These are phyloP conservation scores for Suncus etruscus DNA, from an alignment of 2,113 vertebrate species.

Conservation along the genomic window DNA sequence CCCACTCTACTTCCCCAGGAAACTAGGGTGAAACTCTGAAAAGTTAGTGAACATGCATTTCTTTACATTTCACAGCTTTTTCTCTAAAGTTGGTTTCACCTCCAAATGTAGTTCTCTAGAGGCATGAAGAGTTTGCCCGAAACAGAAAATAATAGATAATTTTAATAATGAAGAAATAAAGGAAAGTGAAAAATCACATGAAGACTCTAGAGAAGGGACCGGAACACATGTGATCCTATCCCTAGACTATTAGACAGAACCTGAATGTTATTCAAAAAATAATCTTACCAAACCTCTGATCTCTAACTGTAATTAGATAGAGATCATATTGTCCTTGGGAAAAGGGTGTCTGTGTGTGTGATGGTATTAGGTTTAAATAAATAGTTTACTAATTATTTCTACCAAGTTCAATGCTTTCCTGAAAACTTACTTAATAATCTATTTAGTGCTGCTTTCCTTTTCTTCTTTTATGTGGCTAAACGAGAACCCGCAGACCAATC, in stretches of 20 bases:
- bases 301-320: slow-evolving; percentile 41
- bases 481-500: background rate
- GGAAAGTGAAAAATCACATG: slow-evolving; percentile 40
- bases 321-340: slow-evolving; percentile 38
- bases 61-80: slow-evolving; percentile 46
- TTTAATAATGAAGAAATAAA: slow-evolving; percentile 42
- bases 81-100: slow-evolving; percentile 31
- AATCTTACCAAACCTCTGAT: slow-evolving; percentile 23
- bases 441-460: slow-evolving; percentile 28
- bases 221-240: slow-evolving; percentile 39
- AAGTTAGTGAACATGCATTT: slow-evolving; percentile 37
- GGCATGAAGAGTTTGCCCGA: background rate
- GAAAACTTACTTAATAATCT: slow-evolving; percentile 44
- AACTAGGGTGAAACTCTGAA: slow-evolving; percentile 25
- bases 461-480: slow-evolving; percentile 37
- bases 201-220: background rate
- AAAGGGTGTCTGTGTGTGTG: background rate
- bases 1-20: background rate
- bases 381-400: slow-evolving; percentile 30
- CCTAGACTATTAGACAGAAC: slow-evolving; percentile 33
- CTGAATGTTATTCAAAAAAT: slow-evolving; percentile 67
- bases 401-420: slow-evolving; percentile 42
- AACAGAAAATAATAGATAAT: slow-evolving; percentile 25
- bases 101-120: slow-evolving; percentile 17
- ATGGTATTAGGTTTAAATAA: slow-evolving; percentile 18